Evolutionary conservation across 2,888 invertebrate species (phyloP).

Genomic region (Cantharis rustica): DNA sequence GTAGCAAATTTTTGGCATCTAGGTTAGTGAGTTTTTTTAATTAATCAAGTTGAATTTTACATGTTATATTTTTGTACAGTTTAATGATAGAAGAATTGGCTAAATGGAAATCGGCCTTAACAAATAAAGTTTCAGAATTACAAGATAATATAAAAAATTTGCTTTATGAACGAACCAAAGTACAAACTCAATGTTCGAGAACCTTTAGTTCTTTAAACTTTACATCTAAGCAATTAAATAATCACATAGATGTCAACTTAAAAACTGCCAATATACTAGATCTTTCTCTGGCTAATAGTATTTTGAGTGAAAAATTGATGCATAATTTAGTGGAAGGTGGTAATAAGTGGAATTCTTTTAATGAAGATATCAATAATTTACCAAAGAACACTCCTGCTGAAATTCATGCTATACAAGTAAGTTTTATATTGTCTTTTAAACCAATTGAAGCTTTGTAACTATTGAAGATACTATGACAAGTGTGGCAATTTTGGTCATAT

Average conservation of each 20-base stretch:
- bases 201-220: slow-evolving; percentile 66
- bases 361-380: slow-evolving; percentile 28
- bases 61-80: slow-evolving; percentile 59
- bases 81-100: slow-evolving; percentile 93
- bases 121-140: slow-evolving; percentile 70
- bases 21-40: slow-evolving; percentile 61
- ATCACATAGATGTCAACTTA: slow-evolving; percentile 48
- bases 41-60: neutral
- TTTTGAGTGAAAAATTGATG: slow-evolving; percentile 65
- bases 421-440: neutral
- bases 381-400: slow-evolving; percentile 40
- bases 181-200: slow-evolving; percentile 66
- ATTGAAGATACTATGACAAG: too few relatives aligned
- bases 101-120: slow-evolving; percentile 80
- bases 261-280: slow-evolving; percentile 68
- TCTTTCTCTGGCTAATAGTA: slow-evolving; percentile 64
- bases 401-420: slow-evolving; percentile 32
- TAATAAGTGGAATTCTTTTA: slow-evolving; percentile 15
- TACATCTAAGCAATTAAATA: slow-evolving; percentile 58
- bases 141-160: slow-evolving; percentile 72
- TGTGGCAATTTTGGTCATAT: too few relatives aligned
- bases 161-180: slow-evolving; percentile 70
- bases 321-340: slow-evolving; percentile 37
- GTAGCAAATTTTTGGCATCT: slow-evolving; percentile 94
- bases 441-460: neutral